phyloP scores from a whole-genome alignment of 1,140 invertebrate species.

The Hypothenemus hampei region DNA sequence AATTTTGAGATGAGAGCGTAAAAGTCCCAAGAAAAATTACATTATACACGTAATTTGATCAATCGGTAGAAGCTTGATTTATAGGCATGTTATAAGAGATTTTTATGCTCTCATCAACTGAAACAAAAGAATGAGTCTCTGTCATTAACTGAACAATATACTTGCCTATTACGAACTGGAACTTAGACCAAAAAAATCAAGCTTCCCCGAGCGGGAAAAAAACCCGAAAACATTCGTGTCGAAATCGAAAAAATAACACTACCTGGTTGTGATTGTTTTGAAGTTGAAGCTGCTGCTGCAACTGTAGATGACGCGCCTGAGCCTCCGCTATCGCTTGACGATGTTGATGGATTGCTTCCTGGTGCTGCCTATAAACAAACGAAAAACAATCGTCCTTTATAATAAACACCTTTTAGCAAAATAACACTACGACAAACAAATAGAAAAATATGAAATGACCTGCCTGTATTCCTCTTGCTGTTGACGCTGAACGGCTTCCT shows the following conservation, averaged over 20 bases:
- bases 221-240: too few species aligned
- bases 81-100: background rate
- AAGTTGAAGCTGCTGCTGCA: conserved; percentile 29
- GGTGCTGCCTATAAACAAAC: conserved; percentile 32
- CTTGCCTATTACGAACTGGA: conserved; percentile 4
- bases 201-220: conserved; percentile 13
- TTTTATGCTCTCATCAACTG: conserved; percentile 4
- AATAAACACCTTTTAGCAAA: conserved; percentile 34
- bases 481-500: conserved; percentile 38
- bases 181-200: conserved; percentile 28
- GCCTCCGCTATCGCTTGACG: conserved; percentile 38
- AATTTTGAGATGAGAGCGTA: background rate
- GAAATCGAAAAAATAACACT: conserved; percentile 1
- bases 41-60: too few species aligned
- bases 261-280: conserved; percentile 34
- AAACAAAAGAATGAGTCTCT: conserved; percentile 2
- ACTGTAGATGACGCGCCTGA: conserved; percentile 37
- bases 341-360: conserved; percentile 36
- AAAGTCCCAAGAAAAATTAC: too few species aligned
- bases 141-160: conserved; percentile 20
- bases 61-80: conserved; percentile 24
- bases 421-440: conserved; percentile 39
- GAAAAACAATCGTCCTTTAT: too few species aligned
- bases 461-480: conserved; percentile 41
- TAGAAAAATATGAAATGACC: conserved; percentile 15